phyloP scores from a whole-genome alignment of 2,113 vertebrate genomes.

The Oreamnos americanus region DNA sequence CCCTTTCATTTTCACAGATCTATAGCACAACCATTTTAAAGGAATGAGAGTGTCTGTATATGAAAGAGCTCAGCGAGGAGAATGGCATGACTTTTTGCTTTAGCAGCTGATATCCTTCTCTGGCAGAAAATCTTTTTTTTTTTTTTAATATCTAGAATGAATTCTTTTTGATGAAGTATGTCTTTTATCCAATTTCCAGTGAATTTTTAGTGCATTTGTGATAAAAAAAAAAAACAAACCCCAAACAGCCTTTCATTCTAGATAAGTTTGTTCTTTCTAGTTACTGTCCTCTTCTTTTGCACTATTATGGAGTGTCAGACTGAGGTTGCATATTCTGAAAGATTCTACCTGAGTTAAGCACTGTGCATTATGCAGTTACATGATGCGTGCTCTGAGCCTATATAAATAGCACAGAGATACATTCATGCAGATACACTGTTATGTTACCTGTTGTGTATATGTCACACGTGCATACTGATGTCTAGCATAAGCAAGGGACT shows the following conservation, averaged over 20 bases:
- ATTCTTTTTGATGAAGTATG: not conserved
- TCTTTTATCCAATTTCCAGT: not conserved
- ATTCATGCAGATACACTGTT: not conserved
- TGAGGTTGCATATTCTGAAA: not conserved
- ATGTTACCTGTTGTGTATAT: not conserved
- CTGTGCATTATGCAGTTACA: not conserved
- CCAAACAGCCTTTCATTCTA: not conserved
- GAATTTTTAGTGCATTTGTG: not conserved
- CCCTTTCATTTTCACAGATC: not conserved
- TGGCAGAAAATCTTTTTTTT: not conserved
- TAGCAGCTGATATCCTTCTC: not conserved
- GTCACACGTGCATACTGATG: not conserved
- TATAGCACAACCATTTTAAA: not conserved
- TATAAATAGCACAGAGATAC: not conserved
- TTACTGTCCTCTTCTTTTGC: not conserved
- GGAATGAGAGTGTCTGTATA: not conserved
- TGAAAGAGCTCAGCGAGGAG: not conserved
- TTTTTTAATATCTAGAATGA: not conserved
- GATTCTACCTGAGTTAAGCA: not conserved
- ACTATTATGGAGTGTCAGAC: not conserved
- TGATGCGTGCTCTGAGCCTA: rapidly evolving
- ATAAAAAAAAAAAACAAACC: not conserved
- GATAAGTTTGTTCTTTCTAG: not conserved
- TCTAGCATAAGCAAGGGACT: not conserved
- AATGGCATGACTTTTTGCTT: not conserved